phyloP scores from a whole-genome alignment of 1,140 invertebrate species.

The Procambarus virginalis region DNA sequence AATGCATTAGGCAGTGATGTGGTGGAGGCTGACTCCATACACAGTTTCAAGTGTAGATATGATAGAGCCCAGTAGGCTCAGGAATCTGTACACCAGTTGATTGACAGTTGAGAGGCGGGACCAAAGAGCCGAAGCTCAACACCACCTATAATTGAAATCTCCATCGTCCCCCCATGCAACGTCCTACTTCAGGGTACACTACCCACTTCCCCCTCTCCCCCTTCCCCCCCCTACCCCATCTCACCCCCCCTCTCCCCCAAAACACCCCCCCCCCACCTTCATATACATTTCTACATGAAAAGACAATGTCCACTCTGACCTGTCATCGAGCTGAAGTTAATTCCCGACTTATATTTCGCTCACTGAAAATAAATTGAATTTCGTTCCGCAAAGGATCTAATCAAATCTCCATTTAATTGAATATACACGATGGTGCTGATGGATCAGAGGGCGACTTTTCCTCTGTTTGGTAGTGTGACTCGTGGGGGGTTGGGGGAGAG shows the following conservation, averaged over 20 bases:
- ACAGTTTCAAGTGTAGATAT: too few relatives aligned
- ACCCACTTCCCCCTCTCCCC: too few relatives aligned
- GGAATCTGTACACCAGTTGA: too few relatives aligned
- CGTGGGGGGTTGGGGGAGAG: too few relatives aligned
- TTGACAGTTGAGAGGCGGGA: too few relatives aligned
- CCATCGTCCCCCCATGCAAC: too few relatives aligned
- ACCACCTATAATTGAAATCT: too few relatives aligned
- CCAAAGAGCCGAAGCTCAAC: too few relatives aligned
- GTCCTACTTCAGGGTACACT: too few relatives aligned
- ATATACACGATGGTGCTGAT: neutral
- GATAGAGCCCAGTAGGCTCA: too few relatives aligned
- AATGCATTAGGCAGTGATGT: too few relatives aligned
- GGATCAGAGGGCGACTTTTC: neutral
- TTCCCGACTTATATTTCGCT: constrained; percentile 5
- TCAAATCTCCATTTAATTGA: constrained; percentile 19
- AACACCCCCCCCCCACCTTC: neutral
- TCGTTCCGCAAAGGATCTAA: constrained; percentile 11
- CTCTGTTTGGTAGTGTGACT: neutral
- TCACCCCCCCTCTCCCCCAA: neutral
- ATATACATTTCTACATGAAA: neutral
- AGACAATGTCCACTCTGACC: neutral
- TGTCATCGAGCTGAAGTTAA: neutral
- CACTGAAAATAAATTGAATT: constrained; percentile 1
- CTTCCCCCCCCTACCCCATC: neutral
- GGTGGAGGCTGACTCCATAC: too few relatives aligned